Conservation (phyloP, 2,888 invertebrate species). For the Chalcis sispes region DNA sequence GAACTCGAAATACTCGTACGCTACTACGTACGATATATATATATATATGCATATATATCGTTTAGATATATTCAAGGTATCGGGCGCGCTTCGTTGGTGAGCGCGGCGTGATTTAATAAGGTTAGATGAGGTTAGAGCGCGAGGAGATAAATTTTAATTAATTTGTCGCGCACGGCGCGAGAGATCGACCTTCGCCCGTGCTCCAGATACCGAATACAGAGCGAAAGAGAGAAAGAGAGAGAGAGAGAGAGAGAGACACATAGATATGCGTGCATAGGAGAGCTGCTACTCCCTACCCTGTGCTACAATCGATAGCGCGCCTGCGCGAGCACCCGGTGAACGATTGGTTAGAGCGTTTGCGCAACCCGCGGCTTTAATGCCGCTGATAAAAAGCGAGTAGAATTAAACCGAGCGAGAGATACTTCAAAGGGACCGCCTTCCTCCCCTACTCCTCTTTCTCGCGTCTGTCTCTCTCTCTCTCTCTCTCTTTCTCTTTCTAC, state of each 20-base stretch:
- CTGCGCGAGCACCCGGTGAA: neutral
- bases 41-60: neutral
- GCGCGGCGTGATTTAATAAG: conserved; percentile 29
- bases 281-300: too few relatives aligned
- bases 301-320: too few relatives aligned
- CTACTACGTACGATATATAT: too few relatives aligned
- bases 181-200: conserved; percentile 60
- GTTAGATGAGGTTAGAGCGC: conserved; percentile 52
- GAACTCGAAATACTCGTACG: conserved; percentile 41
- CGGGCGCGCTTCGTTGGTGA: neutral
- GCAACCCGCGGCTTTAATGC: conserved; percentile 34
- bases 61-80: conserved; percentile 34
- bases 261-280: too few relatives aligned
- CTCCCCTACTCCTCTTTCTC: neutral
- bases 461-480: neutral
- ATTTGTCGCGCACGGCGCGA: conserved; percentile 20
- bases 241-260: conserved; percentile 3
- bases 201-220: conserved; percentile 60
- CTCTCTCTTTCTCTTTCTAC: neutral
- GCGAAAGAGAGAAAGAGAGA: neutral
- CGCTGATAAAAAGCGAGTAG: conserved; percentile 45
- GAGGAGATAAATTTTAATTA: conserved; percentile 55
- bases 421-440: conserved; percentile 44
- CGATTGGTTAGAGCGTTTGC: conserved; percentile 39
- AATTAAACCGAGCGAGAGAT: conserved; percentile 4